Evolutionary conservation across 2,113 vertebrate species (phyloP).

Genomic region (Oreotrochilus melanogaster): DNA sequence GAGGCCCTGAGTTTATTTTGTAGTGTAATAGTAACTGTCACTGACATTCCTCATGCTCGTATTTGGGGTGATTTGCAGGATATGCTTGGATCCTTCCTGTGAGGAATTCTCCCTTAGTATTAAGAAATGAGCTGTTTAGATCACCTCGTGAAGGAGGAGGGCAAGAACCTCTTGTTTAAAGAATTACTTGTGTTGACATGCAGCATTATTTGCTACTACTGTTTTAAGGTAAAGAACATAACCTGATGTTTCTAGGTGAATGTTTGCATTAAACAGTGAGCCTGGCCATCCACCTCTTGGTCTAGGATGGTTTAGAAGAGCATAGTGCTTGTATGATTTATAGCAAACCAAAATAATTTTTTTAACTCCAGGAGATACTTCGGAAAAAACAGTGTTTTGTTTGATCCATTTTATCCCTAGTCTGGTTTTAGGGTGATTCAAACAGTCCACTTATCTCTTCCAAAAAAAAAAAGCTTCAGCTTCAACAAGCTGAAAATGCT

Average conservation of each 20-base stretch:
- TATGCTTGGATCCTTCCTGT: background rate
- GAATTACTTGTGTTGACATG: background rate
- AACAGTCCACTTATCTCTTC: background rate
- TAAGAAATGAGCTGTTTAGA: background rate
- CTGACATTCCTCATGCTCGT: accelerated
- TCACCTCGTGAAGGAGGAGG: background rate
- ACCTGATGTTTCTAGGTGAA: background rate
- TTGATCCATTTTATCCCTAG: background rate
- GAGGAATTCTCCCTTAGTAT: background rate
- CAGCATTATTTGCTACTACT: background rate
- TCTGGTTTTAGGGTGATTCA: background rate
- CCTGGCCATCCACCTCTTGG: accelerated
- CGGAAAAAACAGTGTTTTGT: background rate
- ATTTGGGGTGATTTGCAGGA: background rate
- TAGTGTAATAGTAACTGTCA: background rate
- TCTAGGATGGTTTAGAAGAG: background rate
- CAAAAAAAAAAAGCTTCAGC: background rate
- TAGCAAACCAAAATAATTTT: background rate
- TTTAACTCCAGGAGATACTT: background rate
- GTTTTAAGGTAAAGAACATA: background rate
- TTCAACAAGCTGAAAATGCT: background rate
- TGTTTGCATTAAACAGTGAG: background rate
- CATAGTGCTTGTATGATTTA: background rate
- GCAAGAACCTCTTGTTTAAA: background rate
- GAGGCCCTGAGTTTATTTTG: background rate